These are phyloP conservation scores for Oscheius onirici DNA, from an alignment of 2,888 invertebrate species.

Conservation along the genomic window DNA sequence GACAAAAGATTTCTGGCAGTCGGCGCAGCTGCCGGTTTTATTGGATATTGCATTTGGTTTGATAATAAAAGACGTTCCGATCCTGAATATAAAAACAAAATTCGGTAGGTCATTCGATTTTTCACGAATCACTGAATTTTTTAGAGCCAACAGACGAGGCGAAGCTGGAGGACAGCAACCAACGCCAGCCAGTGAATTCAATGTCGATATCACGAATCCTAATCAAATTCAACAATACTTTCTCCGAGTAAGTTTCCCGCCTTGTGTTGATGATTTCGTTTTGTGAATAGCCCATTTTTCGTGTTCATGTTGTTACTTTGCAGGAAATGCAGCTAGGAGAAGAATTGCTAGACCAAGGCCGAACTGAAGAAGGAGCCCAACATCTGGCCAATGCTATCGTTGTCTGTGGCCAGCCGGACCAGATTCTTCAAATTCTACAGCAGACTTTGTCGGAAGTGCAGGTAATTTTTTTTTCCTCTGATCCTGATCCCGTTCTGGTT, in stretches of 20 bases:
- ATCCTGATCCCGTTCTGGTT: too few relatives aligned
- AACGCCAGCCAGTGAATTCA: neutral
- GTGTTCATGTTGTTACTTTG: conserved; percentile 60
- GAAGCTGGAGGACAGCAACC: neutral
- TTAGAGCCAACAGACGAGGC: neutral
- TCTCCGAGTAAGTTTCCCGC: neutral
- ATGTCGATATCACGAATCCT: conserved; percentile 7
- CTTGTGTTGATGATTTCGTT: too few relatives aligned
- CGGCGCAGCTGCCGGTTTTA: conserved; percentile 81
- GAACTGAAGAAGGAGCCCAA: conserved; percentile 84
- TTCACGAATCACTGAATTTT: neutral
- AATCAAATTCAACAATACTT: neutral
- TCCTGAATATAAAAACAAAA: conserved; percentile 93
- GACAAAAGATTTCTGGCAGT: conserved; percentile 31
- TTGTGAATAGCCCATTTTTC: too few relatives aligned
- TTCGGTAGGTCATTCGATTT: conserved; percentile 83
- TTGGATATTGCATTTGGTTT: conserved; percentile 97
- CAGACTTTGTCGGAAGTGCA: too few relatives aligned
- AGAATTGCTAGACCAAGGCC: conserved; percentile 79
- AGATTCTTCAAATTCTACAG: conserved; percentile 87
- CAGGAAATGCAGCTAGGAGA: conserved; percentile 91
- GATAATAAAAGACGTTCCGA: conserved; percentile 92
- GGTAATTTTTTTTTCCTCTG: too few relatives aligned
- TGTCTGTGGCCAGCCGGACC: conserved; percentile 92
- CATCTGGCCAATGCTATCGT: conserved; percentile 95